These are phyloP conservation scores for Pachymerium ferrugineum DNA, from an alignment of 2,888 invertebrate genomes.

Conservation along the genomic window DNA sequence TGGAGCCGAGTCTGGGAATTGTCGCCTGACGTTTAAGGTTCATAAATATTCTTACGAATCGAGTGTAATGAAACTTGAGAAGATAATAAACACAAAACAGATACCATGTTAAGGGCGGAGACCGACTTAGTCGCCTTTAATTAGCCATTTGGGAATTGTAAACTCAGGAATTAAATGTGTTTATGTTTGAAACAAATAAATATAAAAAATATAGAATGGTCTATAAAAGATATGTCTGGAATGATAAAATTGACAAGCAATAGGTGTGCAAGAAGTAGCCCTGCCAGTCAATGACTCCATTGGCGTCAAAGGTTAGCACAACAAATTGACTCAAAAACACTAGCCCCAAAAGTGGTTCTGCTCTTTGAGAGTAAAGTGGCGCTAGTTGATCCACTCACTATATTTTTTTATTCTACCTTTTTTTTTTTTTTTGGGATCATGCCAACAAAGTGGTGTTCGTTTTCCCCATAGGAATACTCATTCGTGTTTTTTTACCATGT, in stretches of 20 bases:
- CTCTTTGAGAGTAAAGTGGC: conserved; percentile 18
- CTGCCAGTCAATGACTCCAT: not conserved
- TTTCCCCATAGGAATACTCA: not conserved
- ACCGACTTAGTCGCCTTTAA: not conserved
- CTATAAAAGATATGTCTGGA: not conserved
- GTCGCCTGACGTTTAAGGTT: conserved; percentile 2
- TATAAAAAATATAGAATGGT: not conserved
- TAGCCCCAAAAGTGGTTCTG: conserved; percentile 22
- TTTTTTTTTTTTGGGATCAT: not conserved
- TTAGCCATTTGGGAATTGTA: not conserved
- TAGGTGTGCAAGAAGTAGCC: conserved; percentile 2
- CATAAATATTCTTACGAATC: not conserved
- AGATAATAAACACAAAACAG: conserved; percentile 20
- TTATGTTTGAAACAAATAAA: too few species aligned
- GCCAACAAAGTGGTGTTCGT: not conserved
- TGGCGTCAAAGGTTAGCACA: conserved; percentile 19
- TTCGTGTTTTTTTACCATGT: not conserved
- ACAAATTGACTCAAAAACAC: conserved; percentile 24
- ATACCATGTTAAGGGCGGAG: not conserved
- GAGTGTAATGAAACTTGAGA: not conserved
- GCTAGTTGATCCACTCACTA: conserved; percentile 27
- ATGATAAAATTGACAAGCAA: conserved; percentile 1
- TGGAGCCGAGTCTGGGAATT: not conserved
- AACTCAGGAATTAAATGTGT: not conserved
- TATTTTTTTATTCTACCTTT: too few species aligned